Evolutionary conservation across 2,113 vertebrate genomes (phyloP).

Genomic region (Panthera leo): DNA sequence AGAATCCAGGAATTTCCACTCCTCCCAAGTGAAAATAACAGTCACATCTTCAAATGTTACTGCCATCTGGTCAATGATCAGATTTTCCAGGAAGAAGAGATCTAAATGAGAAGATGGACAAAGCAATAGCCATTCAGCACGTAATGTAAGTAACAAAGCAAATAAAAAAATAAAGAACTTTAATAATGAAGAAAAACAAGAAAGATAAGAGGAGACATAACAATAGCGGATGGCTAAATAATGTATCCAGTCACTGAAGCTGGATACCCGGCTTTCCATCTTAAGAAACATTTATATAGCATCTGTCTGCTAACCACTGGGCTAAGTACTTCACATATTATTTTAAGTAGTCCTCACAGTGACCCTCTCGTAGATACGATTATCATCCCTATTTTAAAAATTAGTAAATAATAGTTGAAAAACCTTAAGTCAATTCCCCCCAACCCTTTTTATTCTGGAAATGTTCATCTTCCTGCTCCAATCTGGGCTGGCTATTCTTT

Average conservation of each 20-base stretch:
- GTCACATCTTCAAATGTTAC: conserved; percentile 78
- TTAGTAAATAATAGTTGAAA: background rate
- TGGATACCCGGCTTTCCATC: background rate
- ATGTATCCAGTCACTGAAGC: background rate
- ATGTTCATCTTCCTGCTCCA: background rate
- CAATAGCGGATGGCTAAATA: background rate
- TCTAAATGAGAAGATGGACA: conserved; percentile 23
- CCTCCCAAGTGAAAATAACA: conserved; percentile 74
- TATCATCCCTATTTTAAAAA: background rate
- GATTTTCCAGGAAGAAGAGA: conserved; percentile 46
- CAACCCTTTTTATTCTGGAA: background rate
- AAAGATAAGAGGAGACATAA: background rate
- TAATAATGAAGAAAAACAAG: conserved; percentile 22
- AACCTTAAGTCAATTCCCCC: background rate
- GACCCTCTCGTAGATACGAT: background rate
- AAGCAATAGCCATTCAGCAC: background rate
- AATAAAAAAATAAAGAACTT: background rate
- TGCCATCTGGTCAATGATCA: conserved; percentile 60
- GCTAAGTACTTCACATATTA: background rate
- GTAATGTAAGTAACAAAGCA: conserved; percentile 8
- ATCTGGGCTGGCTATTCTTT: background rate
- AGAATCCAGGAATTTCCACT: conserved; percentile 71
- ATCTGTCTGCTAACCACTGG: background rate
- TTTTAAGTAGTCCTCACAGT: background rate
- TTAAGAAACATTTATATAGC: conserved; percentile 12